Percentiles rank a stretch among this genome's conserved stretches.
Evolutionary conservation across 2,113 vertebrate genomes (phyloP).

Genomic region (Tupaia tana): DNA sequence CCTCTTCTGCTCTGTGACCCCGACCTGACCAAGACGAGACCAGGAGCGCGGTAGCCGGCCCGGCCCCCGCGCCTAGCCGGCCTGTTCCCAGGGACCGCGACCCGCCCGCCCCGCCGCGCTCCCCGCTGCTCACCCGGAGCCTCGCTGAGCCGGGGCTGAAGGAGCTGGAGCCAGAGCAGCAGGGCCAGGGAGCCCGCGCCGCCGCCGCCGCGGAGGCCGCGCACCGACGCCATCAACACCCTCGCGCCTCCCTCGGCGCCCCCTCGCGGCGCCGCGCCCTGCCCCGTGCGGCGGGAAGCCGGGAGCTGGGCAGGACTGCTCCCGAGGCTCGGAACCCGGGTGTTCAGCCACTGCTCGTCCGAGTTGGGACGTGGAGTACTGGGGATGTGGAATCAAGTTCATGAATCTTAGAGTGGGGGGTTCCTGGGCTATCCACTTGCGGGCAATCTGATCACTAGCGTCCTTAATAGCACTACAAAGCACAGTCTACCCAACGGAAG

Average conservation of each 20-base stretch:
- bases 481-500: not conserved
- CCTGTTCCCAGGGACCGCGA: not conserved
- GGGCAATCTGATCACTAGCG: not conserved
- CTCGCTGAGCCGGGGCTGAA: not conserved
- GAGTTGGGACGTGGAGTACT: no score
- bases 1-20: not conserved
- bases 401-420: not conserved
- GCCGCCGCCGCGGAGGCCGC: not conserved
- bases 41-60: not conserved
- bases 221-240: not conserved
- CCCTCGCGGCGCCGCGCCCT: not conserved
- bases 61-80: accelerated
- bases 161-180: not conserved
- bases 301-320: not conserved
- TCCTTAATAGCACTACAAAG: not conserved
- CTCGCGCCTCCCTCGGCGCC: not conserved
- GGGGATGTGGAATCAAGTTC: no score
- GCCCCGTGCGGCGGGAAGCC: not conserved
- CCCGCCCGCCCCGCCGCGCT: not conserved
- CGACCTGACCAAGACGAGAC: not conserved
- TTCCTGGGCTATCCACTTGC: not conserved
- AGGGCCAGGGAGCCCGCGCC: not conserved
- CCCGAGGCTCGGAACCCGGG: not conserved
- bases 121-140: not conserved
- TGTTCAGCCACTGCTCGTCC: not conserved